These are phyloP conservation scores for Poicephalus meyeri DNA, from an alignment of 2,113 vertebrate species.

Conservation along the genomic window DNA sequence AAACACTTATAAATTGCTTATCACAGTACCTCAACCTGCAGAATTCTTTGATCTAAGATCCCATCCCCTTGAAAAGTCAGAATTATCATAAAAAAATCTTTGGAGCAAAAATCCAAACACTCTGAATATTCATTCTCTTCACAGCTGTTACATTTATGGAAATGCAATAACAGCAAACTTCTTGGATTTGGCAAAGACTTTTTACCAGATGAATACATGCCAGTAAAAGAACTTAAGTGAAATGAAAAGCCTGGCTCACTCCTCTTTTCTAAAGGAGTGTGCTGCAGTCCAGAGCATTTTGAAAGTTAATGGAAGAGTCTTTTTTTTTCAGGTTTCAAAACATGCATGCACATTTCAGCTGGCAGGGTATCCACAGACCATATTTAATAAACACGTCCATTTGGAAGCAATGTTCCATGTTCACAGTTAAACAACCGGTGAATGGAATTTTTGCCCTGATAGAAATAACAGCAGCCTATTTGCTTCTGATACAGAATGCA, in stretches of 20 bases:
- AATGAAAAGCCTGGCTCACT: conserved; percentile 3
- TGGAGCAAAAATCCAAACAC: conserved; percentile 46
- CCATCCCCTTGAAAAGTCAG: background rate
- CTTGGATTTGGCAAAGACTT: conserved; percentile 71
- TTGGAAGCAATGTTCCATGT: background rate
- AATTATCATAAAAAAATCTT: conserved; percentile 49
- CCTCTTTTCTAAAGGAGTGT: conserved; percentile 32
- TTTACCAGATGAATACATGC: conserved; percentile 27
- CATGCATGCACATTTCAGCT: conserved; percentile 16
- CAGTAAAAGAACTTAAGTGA: conserved; percentile 37
- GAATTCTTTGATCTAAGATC: background rate
- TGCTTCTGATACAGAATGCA: background rate
- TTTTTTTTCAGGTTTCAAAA: conserved; percentile 19
- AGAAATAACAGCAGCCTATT: background rate
- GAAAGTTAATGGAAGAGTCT: conserved; percentile 32
- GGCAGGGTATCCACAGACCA: background rate
- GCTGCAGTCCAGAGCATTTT: conserved; percentile 9
- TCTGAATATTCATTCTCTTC: conserved; percentile 55
- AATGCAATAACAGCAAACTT: conserved; percentile 75
- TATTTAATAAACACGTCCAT: conserved; percentile 30
- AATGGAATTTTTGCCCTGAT: background rate
- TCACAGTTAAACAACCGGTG: background rate
- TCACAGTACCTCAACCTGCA: background rate
- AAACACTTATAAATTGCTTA: background rate
- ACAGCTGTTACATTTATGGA: conserved; percentile 68